Base-by-base conservation (phyloP, 2,113 vertebrate species). In the Galemys pyrenaicus region DNA sequence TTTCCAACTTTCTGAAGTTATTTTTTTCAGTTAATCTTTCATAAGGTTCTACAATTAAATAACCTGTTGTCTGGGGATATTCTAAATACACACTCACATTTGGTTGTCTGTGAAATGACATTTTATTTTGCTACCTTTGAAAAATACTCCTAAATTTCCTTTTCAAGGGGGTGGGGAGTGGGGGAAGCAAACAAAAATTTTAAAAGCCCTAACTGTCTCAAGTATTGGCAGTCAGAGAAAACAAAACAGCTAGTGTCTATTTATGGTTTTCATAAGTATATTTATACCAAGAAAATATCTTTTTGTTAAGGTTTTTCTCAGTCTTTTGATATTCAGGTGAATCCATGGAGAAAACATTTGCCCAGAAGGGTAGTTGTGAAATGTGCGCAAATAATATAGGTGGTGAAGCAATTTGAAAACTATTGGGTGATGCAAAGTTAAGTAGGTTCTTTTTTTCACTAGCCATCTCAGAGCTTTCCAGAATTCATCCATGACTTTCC, bases 121-220 rank as follows among this genome's bases (percentile, higher is more conserved):
- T 95, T 97, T 94, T 94, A 65, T 87, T 95, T 96, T 95, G 95
- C 77, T 94, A 65, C 89, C 94, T 97, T 92, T 95, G 74, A 95
- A 95, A 95, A 87, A 10, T 70, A 85, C 65, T 77, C 37, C 62
- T 79, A 62, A 30, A 22, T 70, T 54, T 9, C 35, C 32, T 90
- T 91, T 93, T 41, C 19, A 13, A 32, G n/a, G 46, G 13, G 28
- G n/a, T n/a, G n/a, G n/a, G n/a, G n/a, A n/a, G n/a, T n/a, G n/a
- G 8, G 0, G 35, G 41, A 71, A 58, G 20, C 6, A 51, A 44
- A 44, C 19, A 90, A 75, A 95, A 62, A 56, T 56, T 56, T 87
- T 77, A 60, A 56, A 89, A 70, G 12, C 41, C 56, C 0, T 30
- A 86, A 22, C 51, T 89, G 3, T 65, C 44, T 46, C 10, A 54